phyloP scores from a whole-genome alignment of 2,888 invertebrate species.

The Pyrgus malvae region DNA sequence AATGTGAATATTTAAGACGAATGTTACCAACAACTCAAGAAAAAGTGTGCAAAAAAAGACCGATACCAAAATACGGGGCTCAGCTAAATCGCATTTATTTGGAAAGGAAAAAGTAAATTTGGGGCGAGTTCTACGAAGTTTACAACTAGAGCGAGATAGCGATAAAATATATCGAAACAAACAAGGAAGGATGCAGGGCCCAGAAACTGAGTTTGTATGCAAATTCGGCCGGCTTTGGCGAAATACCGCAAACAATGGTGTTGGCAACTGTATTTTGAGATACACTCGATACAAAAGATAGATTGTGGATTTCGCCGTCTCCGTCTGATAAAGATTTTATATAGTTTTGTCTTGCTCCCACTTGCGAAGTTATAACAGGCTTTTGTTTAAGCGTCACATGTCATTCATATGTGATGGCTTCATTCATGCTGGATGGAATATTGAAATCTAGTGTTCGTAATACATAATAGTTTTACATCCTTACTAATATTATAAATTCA shows the following conservation, averaged over 20 bases:
- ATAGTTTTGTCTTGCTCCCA: background rate
- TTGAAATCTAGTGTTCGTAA: background rate
- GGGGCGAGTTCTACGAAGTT: too few relatives aligned
- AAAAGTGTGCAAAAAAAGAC: too few relatives aligned
- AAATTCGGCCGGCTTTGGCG: conserved; percentile 8
- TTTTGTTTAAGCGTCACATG: background rate
- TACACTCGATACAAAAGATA: conserved; percentile 13
- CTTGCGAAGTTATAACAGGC: background rate
- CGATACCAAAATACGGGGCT: too few relatives aligned
- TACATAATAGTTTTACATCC: too few relatives aligned
- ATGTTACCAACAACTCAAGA: too few relatives aligned
- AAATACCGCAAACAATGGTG: conserved; percentile 12
- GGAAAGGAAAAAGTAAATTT: too few relatives aligned
- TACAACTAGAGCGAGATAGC: background rate
- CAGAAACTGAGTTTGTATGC: conserved; percentile 14
- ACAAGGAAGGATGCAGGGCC: background rate
- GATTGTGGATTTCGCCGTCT: background rate
- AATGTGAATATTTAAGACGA: background rate
- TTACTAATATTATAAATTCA: too few relatives aligned
- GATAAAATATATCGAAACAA: background rate
- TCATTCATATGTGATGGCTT: background rate
- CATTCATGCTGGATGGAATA: background rate
- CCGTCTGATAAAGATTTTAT: background rate
- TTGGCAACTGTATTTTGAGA: conserved; percentile 10
- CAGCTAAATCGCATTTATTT: background rate